A percentile compares a stretch with the other conserved stretches of the same genome.
Conservation (phyloP, 1,140 invertebrate genomes). For the Leptestheria dahalacensis region DNA sequence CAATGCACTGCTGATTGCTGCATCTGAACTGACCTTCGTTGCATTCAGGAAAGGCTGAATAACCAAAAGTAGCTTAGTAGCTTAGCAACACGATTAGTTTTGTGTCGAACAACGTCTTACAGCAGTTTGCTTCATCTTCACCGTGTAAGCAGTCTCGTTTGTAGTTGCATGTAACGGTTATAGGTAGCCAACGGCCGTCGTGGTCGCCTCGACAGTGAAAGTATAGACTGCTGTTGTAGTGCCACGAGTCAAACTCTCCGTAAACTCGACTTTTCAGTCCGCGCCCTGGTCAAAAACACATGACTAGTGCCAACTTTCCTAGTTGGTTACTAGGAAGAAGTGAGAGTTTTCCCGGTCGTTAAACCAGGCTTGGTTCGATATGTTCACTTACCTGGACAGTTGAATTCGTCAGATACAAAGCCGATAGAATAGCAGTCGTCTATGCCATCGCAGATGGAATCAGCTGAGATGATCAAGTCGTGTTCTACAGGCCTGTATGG, state of each 20-base stretch:
- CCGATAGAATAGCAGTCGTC: conserved; percentile 31
- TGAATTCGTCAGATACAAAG: conserved; percentile 29
- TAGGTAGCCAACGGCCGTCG: conserved; percentile 28
- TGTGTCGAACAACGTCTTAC: conserved; percentile 20
- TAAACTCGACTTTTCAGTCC: neutral
- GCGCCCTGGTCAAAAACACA: neutral
- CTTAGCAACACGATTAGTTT: neutral
- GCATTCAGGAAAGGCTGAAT: neutral
- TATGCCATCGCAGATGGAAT: conserved; percentile 29
- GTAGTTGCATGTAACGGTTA: conserved; percentile 26
- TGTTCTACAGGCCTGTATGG: conserved; percentile 1
- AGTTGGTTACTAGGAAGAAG: neutral
- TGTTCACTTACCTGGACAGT: conserved; percentile 27
- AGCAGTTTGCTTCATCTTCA: conserved; percentile 31
- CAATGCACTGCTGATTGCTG: conserved; percentile 29
- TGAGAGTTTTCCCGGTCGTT: neutral
- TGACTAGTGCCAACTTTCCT: neutral
- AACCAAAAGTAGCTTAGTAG: neutral
- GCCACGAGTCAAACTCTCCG: neutral
- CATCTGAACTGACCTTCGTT: conserved; percentile 23
- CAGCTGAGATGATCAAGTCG: conserved; percentile 21
- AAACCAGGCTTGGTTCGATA: conserved; percentile 11
- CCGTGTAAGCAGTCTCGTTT: conserved; percentile 30
- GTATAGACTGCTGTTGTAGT: neutral
- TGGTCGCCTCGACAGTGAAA: conserved; percentile 15